Evolutionary conservation across 1,140 invertebrate species (phyloP), one percentile per base, ranked within the genome.

Genomic region (Linepithema humile): DNA sequence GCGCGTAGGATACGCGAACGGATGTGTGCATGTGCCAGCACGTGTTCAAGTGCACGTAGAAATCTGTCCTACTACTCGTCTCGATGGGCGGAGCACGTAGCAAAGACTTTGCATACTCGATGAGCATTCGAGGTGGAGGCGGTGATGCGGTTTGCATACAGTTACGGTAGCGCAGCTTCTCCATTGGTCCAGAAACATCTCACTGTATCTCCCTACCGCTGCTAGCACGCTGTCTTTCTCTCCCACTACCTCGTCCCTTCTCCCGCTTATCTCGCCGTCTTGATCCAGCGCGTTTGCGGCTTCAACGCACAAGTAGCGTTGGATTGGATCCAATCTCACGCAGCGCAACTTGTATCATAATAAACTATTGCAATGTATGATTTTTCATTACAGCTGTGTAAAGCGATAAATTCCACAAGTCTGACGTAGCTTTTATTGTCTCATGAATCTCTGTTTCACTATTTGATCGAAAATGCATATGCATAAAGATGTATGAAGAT

Each of bases 61-160:
- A 75, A 85, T 88, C 75, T 82, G 86, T 84, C 84, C 75, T 73
- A 62, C 72, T 84, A 88, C 65, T 62, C 40, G 70, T 86, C 35
- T 45, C 57, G 70, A 92, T 93, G 93, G 93, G 93, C 93, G 93
- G 93, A 93, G 92, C 92, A 69, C 90, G 85, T 86, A 85, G 89
- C 88, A 86, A 90, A 88, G 93, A 94, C 90, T 94, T 94, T 94
- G 93, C 94, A 94, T 94, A 94, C 91, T 85, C 93, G 92, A 94
- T 94, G 92, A 94, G 89, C 67, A 88, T 82, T 72, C 87, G 85
- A 88, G 85, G 90, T 88, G 92, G 92, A 93, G 93, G 93, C 93
- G 94, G 92, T 92, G 88, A 88, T 90, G 90, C 91, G 91, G 88
- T 93, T 94, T 94, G 94, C 94, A 94, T 94, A 94, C 92, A 90